These are phyloP conservation scores for Takifugu ocellatus DNA, from an alignment of 2,797 vertebrate species.

Conservation along the genomic window DNA sequence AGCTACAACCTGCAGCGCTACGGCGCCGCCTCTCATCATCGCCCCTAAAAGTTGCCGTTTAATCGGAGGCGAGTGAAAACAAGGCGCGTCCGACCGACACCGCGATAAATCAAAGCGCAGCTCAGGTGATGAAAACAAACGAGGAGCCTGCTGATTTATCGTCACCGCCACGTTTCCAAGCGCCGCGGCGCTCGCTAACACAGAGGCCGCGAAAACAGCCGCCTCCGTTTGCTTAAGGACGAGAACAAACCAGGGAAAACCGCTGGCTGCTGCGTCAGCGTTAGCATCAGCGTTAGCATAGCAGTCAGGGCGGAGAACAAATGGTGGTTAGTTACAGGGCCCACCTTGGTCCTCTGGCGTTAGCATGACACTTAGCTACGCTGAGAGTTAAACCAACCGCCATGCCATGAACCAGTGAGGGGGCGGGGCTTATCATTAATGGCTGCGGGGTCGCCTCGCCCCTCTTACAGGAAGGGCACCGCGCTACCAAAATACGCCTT, in stretches of 20 bases:
- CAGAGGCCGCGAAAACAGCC: constrained; percentile 50
- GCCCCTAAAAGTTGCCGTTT: constrained; percentile 7
- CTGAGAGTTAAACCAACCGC: constrained; percentile 60
- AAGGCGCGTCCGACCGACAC: constrained; percentile 22
- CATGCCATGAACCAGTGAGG: constrained; percentile 65
- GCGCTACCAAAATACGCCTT: constrained; percentile 62
- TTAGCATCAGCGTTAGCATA: no score
- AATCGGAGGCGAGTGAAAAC: constrained; percentile 11
- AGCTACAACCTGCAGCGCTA: no score
- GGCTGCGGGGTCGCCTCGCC: constrained; percentile 71
- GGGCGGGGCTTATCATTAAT: constrained; percentile 72
- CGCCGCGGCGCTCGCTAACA: constrained; percentile 36
- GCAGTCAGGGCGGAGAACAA: no score
- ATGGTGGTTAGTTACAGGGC: no score
- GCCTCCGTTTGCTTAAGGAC: neutral
- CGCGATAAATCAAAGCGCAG: constrained; percentile 43
- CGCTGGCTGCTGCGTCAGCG: no score
- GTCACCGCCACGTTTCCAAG: constrained; percentile 54
- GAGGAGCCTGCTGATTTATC: constrained; percentile 44
- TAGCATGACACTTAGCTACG: no score
- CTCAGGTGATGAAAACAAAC: constrained; percentile 59
- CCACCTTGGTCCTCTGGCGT: no score
- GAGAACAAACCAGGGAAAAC: no score
- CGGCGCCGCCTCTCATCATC: neutral
- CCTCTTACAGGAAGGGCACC: constrained; percentile 60